Evolutionary conservation across 2,797 vertebrate genomes (phyloP).

Genomic region (Sparidentex hasta): DNA sequence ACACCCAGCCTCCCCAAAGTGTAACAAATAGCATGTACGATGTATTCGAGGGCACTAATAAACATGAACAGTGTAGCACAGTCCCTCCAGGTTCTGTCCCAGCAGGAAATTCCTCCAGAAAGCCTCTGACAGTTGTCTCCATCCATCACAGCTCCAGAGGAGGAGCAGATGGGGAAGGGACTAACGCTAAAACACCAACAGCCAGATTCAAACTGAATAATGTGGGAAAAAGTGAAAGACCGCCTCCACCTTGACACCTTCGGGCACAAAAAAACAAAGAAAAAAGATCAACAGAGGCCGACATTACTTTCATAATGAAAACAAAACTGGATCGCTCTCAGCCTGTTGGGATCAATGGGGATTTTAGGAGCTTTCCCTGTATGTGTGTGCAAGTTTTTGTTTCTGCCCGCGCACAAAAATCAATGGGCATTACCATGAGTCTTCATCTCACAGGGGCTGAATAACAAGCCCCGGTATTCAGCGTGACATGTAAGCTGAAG

Average conservation of each 20-base stretch:
- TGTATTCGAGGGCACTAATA: constrained; percentile 36
- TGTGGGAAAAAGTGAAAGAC: constrained; percentile 53
- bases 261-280: constrained; percentile 30
- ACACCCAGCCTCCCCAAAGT: neutral
- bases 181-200: constrained; percentile 27
- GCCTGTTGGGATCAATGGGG: constrained; percentile 65
- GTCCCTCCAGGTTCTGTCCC: constrained; percentile 25
- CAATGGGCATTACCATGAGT: constrained; percentile 77
- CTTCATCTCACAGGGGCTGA: constrained; percentile 64
- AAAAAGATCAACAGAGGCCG: constrained; percentile 44
- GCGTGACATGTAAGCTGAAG: constrained; percentile 61
- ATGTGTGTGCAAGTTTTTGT: constrained; percentile 41
- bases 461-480: constrained; percentile 71
- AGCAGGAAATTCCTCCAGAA: constrained; percentile 57
- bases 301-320: constrained; percentile 60
- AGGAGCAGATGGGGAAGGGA: neutral
- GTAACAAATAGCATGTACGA: constrained; percentile 11
- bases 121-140: constrained; percentile 66
- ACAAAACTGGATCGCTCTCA: constrained; percentile 55
- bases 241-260: constrained; percentile 39
- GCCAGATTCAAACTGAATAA: constrained; percentile 37
- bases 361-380: constrained; percentile 74
- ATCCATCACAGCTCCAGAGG: constrained; percentile 56
- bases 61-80: constrained; percentile 33
- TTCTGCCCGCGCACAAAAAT: constrained; percentile 71